phyloP scores from a whole-genome alignment of 2,888 invertebrate genomes.

The Cheilosia vernalis region DNA sequence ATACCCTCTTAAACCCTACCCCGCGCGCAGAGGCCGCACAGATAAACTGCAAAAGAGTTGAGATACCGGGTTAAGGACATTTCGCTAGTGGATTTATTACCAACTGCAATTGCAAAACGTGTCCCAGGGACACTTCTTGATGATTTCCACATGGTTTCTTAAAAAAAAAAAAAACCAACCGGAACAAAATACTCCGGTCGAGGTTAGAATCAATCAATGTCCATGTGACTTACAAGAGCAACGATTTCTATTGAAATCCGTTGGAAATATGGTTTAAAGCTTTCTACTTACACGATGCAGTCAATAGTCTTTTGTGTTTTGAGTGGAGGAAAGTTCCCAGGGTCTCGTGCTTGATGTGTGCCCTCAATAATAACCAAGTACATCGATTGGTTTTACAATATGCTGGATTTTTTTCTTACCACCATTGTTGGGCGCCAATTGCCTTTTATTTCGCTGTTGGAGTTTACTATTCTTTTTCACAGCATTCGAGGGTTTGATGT shows the following conservation, averaged over 20 bases:
- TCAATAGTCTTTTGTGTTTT: conserved; percentile 47
- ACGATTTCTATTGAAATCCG: conserved; percentile 26
- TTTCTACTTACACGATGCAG: conserved; percentile 4
- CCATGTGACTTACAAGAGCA: conserved; percentile 44
- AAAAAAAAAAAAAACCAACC: neutral
- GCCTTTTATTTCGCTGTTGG: conserved; percentile 54
- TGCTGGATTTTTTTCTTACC: neutral
- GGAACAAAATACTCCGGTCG: conserved; percentile 12
- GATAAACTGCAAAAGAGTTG: conserved; percentile 7
- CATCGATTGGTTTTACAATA: conserved; percentile 52
- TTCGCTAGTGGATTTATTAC: conserved; percentile 55
- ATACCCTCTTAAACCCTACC: neutral
- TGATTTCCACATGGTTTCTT: conserved; percentile 7
- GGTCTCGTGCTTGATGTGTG: conserved; percentile 49
- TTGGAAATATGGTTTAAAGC: conserved; percentile 6
- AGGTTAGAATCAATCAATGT: conserved; percentile 71
- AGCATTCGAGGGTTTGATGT: conserved; percentile 17
- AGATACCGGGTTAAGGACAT: conserved; percentile 47
- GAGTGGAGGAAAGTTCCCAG: conserved; percentile 50
- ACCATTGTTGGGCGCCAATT: conserved; percentile 62
- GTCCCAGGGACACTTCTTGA: conserved; percentile 32
- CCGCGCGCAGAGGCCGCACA: neutral
- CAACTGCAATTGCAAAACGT: conserved; percentile 42
- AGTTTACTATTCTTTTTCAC: neutral
- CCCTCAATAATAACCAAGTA: conserved; percentile 65